These are phyloP conservation scores for Limosa lapponica DNA, from an alignment of 2,797 vertebrate genomes.

Conservation along the genomic window DNA sequence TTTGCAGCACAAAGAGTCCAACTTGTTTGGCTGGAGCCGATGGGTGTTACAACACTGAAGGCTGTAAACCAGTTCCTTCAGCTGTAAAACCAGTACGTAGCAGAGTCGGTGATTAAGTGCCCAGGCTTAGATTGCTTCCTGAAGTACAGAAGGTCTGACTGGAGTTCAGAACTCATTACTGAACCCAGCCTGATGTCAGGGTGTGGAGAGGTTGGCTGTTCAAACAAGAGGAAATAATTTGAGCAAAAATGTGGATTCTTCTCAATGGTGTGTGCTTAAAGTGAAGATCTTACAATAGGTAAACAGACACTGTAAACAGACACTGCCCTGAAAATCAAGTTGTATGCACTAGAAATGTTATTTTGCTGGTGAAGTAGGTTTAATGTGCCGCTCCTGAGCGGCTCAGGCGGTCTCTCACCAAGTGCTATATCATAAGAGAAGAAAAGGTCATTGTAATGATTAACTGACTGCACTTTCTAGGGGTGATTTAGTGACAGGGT, in stretches of 20 bases:
- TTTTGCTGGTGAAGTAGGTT: not conserved
- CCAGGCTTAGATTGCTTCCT: not conserved
- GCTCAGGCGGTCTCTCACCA: not conserved
- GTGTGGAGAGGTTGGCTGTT: not conserved
- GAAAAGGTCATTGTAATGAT: not conserved
- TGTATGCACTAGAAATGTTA: not conserved
- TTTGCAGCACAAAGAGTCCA: not conserved
- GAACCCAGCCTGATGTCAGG: not conserved
- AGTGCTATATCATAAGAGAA: not conserved
- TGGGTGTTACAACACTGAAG: not conserved
- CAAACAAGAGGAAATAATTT: not conserved
- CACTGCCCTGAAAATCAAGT: not conserved
- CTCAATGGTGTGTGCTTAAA: accelerated
- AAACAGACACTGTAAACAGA: not conserved
- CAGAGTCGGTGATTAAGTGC: not conserved
- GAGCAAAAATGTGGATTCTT: not conserved
- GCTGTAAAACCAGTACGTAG: not conserved
- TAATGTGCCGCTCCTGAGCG: not conserved
- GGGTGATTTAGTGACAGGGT: not conserved
- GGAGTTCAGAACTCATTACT: not conserved
- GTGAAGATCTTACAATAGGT: not conserved
- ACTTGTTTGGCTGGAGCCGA: not conserved
- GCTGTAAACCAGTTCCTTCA: constrained; percentile 6
- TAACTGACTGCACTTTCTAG: not conserved
- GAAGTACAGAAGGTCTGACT: not conserved